Conservation (phyloP, 2,888 invertebrate species). For the Chamaedrilus cognettii region DNA sequence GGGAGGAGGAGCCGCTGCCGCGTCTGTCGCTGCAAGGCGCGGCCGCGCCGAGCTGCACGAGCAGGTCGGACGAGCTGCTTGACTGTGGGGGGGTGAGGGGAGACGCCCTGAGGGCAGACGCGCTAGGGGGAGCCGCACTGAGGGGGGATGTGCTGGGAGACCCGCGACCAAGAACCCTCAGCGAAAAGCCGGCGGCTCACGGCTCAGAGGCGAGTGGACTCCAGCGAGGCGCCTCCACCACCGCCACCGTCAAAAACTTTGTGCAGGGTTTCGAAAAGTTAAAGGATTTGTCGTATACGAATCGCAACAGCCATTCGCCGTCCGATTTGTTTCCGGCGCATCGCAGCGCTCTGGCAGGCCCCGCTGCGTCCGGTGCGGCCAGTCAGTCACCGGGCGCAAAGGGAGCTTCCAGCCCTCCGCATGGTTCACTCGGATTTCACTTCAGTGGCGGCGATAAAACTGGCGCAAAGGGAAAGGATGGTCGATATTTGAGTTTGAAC, state of each 20-base stretch:
- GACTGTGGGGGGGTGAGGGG: neutral
- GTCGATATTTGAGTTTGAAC: too few relatives aligned
- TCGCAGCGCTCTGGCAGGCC: neutral
- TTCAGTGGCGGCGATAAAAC: neutral
- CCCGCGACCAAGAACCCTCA: too few relatives aligned
- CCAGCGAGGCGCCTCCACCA: too few relatives aligned
- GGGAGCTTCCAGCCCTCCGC: too few relatives aligned
- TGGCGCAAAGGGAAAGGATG: too few relatives aligned
- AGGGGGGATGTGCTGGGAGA: too few relatives aligned
- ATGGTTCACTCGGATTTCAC: neutral
- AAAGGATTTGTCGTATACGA: conserved; percentile 1
- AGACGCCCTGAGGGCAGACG: too few relatives aligned
- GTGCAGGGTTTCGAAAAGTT: conserved; percentile 10
- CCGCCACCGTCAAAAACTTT: neutral
- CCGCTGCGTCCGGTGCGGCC: neutral
- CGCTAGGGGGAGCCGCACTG: too few relatives aligned
- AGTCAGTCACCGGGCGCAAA: too few relatives aligned
- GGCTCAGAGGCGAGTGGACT: too few relatives aligned
- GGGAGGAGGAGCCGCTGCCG: too few relatives aligned
- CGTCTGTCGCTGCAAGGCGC: neutral
- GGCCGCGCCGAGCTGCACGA: neutral
- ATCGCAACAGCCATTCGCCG: neutral
- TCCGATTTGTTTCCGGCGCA: neutral
- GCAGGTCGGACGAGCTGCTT: neutral
- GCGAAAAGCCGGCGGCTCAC: too few relatives aligned